Evolutionary conservation across 2,888 invertebrate species (phyloP).

Genomic region (Muscina levida): DNA sequence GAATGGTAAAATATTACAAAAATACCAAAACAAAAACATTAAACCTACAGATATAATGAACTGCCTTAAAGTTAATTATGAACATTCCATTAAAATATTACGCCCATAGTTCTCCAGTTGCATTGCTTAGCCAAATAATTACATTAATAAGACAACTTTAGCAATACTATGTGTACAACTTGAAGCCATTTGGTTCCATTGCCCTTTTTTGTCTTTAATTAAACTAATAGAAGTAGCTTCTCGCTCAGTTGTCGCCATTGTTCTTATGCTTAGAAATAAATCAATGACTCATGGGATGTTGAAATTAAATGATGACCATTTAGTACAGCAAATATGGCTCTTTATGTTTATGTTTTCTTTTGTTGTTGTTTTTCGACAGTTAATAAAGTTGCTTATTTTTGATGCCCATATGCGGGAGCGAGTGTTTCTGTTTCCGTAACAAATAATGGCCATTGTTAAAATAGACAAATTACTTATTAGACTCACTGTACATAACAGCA

Average conservation of each 20-base stretch:
- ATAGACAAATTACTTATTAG: conserved; percentile 55
- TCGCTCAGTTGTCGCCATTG: conserved; percentile 5
- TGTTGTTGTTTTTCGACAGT: conserved; percentile 9
- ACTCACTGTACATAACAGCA: conserved; percentile 55
- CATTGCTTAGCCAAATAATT: too few species aligned
- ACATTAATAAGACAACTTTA: too few species aligned
- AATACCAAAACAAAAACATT: too few species aligned
- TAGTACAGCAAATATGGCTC: conserved; percentile 37
- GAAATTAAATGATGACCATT: conserved; percentile 50
- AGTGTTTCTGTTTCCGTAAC: conserved; percentile 23
- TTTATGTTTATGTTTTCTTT: not conserved
- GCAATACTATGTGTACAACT: too few species aligned
- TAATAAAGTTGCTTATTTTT: conserved; percentile 22
- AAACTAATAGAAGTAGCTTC: conserved; percentile 33
- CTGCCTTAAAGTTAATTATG: too few species aligned
- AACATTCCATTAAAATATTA: too few species aligned
- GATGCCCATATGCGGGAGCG: not conserved
- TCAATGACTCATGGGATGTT: conserved; percentile 48
- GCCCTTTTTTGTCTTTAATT: conserved; percentile 43
- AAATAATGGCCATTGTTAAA: conserved; percentile 54
- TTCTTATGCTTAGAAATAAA: conserved; percentile 25
- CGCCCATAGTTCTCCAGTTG: too few species aligned
- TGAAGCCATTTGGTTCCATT: conserved; percentile 26
- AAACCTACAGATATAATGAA: too few species aligned
- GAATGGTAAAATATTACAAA: too few species aligned